Base-by-base conservation (phyloP, 2,888 invertebrate genomes). In the Sarcophaga carnaria region DNA sequence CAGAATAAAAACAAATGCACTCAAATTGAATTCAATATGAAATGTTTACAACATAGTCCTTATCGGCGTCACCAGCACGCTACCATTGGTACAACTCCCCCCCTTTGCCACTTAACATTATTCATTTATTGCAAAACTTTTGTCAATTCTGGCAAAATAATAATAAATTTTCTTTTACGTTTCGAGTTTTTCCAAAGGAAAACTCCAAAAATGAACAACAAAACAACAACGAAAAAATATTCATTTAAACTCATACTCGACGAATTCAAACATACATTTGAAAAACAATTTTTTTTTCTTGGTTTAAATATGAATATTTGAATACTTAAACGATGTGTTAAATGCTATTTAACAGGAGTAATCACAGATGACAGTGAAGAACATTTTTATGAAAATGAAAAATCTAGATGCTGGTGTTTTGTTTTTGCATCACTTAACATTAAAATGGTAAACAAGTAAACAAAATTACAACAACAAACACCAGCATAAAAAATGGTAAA, bases 301-400 rank as follows among this genome's bases (percentile, higher is more conserved):
- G 70, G 70, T 71, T 67, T 17, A 17, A 62, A 78, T 78, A 72
- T 66, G 71, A 47, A 72, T 83, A 67, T 78, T 62, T 67, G 72
- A 72, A 60, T 49, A 69, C 14, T 59, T 8, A 37, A 76, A 71
- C 25, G 27, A 77, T 27, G 59, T 71, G 20, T 17, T 4, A n/a
- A 45, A 66, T 54, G 66, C 11, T 17, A 77, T 2, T 66, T 37
- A 37, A 37, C 2, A 83, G 17, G 54, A 72, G 14, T 20, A 54
- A 62, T 71, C 77, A 70, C 8, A 54, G 47, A 12, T 49, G 11
- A 49, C 14, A 14, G 4, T 12, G 49, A 49, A 14, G 11, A 49
- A 49, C 14, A 3, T 49, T 49, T 10, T 12, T 49, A 49, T 3
- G 25, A 25, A 25, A 25, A 2, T 25, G 2, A 25, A 25, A 4